These are phyloP conservation scores for Drosophila paulistorum DNA, from an alignment of 1,140 invertebrate genomes.

Conservation along the genomic window DNA sequence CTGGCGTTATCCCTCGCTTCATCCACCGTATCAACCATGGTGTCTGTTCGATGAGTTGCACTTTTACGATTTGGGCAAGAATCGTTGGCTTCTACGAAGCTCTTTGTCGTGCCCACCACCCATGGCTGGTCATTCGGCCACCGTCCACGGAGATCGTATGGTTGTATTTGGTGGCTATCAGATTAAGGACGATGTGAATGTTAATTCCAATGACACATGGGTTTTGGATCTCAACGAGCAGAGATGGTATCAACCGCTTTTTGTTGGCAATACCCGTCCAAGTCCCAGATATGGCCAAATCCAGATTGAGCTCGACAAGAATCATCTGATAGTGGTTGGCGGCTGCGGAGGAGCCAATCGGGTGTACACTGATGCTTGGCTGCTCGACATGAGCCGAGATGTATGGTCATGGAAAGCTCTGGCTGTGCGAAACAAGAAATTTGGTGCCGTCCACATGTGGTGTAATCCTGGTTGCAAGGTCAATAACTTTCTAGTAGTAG, in stretches of 20 bases:
- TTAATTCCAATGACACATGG: constrained; percentile 94
- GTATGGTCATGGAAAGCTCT: constrained; percentile 93
- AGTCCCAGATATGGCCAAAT: constrained; percentile 94
- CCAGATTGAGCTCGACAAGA: constrained; percentile 88
- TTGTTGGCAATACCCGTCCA: constrained; percentile 88
- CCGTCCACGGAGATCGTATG: constrained; percentile 93
- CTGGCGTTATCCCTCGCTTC: constrained; percentile 96
- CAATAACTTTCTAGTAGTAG: constrained; percentile 75
- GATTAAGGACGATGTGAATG: constrained; percentile 84
- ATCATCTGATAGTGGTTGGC: constrained; percentile 90
- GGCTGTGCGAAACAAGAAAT: constrained; percentile 89
- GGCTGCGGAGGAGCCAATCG: constrained; percentile 85
- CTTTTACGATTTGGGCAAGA: constrained; percentile 91
- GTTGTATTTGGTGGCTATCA: constrained; percentile 94
- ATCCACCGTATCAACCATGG: constrained; percentile 94
- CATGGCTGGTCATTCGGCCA: constrained; percentile 96
- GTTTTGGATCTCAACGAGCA: constrained; percentile 91
- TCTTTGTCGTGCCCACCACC: constrained; percentile 88
- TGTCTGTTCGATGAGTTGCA: constrained; percentile 97
- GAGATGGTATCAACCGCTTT: constrained; percentile 90
- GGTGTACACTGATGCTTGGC: constrained; percentile 87
- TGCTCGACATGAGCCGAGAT: constrained; percentile 86
- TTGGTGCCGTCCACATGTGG: constrained; percentile 93
- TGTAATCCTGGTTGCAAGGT: constrained; percentile 96
- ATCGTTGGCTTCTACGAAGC: constrained; percentile 92